phyloP scores from a whole-genome alignment of 2,797 vertebrate genomes.

The Argentina silus region DNA sequence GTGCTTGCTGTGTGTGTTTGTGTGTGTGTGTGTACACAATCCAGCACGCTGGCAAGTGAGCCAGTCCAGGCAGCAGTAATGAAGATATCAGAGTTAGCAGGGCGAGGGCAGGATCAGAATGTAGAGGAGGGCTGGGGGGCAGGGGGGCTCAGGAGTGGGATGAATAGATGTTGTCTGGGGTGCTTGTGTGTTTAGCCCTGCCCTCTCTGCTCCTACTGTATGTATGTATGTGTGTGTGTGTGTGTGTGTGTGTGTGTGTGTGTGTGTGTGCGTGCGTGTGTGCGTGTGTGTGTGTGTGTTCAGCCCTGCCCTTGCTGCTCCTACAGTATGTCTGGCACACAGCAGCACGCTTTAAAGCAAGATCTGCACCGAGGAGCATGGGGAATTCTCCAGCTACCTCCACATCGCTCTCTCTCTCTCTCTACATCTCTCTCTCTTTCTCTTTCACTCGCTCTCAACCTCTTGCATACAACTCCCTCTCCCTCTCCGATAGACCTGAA shows the following conservation, averaged over 20 bases:
- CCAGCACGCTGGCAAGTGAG: conserved; percentile 41
- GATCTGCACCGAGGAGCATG: conserved; percentile 61
- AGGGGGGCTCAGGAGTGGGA: conserved; percentile 49
- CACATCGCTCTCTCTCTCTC: conserved; percentile 49
- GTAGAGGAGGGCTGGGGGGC: conserved; percentile 58
- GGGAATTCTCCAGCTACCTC: conserved; percentile 65
- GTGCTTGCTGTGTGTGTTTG: conserved; percentile 5
- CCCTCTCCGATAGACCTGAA: conserved; percentile 51
- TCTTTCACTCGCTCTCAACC: conserved; percentile 40
- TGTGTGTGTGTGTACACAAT: conserved; percentile 33
- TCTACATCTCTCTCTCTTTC: conserved; percentile 41
- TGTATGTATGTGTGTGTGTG: not conserved
- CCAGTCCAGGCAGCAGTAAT: conserved; percentile 62
- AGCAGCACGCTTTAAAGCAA: conserved; percentile 69
- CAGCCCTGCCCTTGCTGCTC: not conserved
- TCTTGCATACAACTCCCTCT: conserved; percentile 25
- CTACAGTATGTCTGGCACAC: conserved; percentile 54
- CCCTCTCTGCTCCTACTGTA: not conserved
- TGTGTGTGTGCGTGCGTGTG: too few species aligned
- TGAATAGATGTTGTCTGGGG: too few species aligned
- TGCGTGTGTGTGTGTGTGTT: conserved; percentile 2
- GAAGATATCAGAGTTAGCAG: conserved; percentile 74
- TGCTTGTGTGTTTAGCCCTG: conserved; percentile 2
- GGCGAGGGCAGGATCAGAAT: conserved; percentile 59
- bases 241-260: too few species aligned